Conservation (phyloP, 1,140 invertebrate species). For the Gonatopus flavifemur region DNA sequence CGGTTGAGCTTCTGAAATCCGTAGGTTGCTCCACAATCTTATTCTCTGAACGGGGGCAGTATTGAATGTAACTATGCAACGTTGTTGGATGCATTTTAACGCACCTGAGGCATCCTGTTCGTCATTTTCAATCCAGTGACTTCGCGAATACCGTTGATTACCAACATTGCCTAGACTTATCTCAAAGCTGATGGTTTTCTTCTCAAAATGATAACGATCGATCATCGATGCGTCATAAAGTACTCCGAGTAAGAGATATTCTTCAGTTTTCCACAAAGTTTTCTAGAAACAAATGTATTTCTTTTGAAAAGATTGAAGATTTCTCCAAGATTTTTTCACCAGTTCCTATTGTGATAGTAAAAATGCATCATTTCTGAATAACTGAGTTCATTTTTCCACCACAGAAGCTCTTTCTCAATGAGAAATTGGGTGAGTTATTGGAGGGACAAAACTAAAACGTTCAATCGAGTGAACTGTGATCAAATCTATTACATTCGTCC, state of each 20-base stretch:
- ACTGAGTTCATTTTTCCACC: no score
- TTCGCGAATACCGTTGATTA: slow-evolving; percentile 38
- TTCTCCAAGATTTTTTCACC: no score
- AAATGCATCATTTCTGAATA: no score
- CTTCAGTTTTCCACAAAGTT: slow-evolving; percentile 46
- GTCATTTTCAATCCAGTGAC: slow-evolving; percentile 23
- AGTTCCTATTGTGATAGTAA: no score
- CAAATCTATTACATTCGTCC: no score
- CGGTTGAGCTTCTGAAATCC: slow-evolving; percentile 40
- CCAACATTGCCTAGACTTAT: slow-evolving; percentile 52
- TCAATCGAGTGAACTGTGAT: no score
- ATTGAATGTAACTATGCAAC: not conserved
- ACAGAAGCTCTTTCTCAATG: no score
- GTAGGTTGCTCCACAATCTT: slow-evolving; percentile 21
- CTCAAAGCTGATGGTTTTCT: slow-evolving; percentile 48
- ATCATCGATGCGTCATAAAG: slow-evolving; percentile 51
- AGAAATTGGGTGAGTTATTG: no score
- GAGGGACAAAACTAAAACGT: no score
- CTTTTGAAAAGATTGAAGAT: no score
- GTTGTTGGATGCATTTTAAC: not conserved
- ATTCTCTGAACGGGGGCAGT: slow-evolving; percentile 27
- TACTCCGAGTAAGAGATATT: slow-evolving; percentile 47
- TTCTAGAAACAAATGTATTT: slow-evolving; percentile 33
- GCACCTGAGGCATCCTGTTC: slow-evolving; percentile 5
- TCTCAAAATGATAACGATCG: slow-evolving; percentile 43